Evolutionary conservation across 2,888 invertebrate species (phyloP).

Genomic region (Rhogogaster chlorosoma): DNA sequence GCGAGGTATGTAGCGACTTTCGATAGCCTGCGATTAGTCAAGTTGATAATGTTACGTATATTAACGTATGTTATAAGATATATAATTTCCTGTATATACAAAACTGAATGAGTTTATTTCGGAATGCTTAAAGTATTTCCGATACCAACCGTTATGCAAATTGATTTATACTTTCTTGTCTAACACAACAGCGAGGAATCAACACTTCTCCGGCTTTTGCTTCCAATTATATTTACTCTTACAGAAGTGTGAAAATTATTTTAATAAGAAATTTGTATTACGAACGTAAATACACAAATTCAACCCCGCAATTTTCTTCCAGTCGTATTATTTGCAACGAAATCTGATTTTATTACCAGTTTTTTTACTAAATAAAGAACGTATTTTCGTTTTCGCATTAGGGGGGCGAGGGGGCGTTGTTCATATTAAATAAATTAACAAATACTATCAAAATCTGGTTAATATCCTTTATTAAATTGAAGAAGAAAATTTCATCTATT

Average conservation of each 20-base stretch:
- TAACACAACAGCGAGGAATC: no score
- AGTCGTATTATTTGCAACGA: no score
- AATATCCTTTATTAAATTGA: not conserved
- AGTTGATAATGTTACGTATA: not conserved
- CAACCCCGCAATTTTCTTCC: no score
- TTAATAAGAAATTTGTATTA: no score
- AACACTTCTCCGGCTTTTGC: no score
- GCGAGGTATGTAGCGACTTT: no score
- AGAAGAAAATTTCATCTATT: not conserved
- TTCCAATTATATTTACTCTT: no score
- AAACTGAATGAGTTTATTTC: not conserved
- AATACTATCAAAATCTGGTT: not conserved
- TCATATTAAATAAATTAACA: not conserved
- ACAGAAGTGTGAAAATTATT: no score
- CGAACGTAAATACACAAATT: no score
- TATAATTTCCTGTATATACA: not conserved
- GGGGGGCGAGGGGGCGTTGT: not conserved
- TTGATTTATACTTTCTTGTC: not conserved
- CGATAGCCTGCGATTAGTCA: slow-evolving; percentile 6
- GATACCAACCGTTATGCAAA: not conserved
- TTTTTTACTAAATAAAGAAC: no score
- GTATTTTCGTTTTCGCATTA: no score
- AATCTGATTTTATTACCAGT: no score
- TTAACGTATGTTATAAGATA: not conserved
- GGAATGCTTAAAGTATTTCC: not conserved